phyloP scores from a whole-genome alignment of 2,113 vertebrate species.

The Platichthys stellatus region DNA sequence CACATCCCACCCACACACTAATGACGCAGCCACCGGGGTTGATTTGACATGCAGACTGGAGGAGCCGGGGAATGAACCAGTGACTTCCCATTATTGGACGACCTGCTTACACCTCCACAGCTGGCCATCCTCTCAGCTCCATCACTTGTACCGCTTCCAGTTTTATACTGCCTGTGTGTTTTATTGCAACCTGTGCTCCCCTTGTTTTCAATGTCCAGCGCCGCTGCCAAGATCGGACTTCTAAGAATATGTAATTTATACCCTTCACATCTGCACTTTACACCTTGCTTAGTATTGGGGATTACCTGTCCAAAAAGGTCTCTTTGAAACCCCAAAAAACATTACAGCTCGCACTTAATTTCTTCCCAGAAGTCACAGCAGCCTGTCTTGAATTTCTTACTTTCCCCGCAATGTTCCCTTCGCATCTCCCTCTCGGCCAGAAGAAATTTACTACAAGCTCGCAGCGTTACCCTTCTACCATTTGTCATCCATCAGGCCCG shows the following conservation, averaged over 20 bases:
- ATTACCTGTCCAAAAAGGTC: conserved; percentile 19
- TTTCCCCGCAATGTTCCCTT: conserved; percentile 53
- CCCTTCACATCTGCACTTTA: conserved; percentile 17
- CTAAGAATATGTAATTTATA: conserved; percentile 19
- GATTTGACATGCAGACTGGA: background rate
- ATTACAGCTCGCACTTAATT: conserved; percentile 39
- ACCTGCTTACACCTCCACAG: background rate
- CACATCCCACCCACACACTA: background rate
- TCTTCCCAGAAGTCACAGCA: conserved; percentile 49
- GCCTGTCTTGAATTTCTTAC: conserved; percentile 53
- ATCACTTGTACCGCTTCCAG: background rate
- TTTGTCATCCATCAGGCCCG: conserved; percentile 70
- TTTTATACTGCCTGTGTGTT: background rate
- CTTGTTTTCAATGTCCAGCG: conserved; percentile 1
- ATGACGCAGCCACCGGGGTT: background rate
- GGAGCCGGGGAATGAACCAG: background rate
- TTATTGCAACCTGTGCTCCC: background rate
- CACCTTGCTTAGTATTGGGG: background rate
- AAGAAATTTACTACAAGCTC: conserved; percentile 68
- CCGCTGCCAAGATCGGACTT: conserved; percentile 7
- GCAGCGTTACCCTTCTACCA: conserved; percentile 51
- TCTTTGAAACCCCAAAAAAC: conserved; percentile 29
- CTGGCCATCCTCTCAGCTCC: background rate
- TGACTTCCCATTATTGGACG: background rate
- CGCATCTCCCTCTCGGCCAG: conserved; percentile 62